phyloP scores from a whole-genome alignment of 2,888 invertebrate species.

The Allophyes oxyacanthae region DNA sequence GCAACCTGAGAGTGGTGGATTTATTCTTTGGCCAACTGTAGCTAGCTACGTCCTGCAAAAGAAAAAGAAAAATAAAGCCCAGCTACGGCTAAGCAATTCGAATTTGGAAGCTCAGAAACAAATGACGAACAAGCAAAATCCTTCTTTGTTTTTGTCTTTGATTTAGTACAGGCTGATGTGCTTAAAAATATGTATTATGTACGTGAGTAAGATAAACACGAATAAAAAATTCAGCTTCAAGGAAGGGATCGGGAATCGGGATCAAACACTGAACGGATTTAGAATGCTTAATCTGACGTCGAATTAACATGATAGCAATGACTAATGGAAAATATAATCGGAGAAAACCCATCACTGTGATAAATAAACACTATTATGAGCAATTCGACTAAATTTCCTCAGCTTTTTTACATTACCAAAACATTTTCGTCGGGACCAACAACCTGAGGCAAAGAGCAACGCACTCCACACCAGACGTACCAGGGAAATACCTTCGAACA shows the following conservation, averaged over 20 bases:
- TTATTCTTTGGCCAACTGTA: no score
- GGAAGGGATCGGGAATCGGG: no score
- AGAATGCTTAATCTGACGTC: constrained; percentile 7
- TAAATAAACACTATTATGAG: constrained; percentile 44
- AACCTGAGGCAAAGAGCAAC: constrained; percentile 75
- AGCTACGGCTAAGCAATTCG: no score
- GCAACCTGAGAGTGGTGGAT: no score
- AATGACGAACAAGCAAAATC: no score
- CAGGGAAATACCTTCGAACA: constrained; percentile 61
- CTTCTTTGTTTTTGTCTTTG: no score
- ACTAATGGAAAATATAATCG: constrained; percentile 33
- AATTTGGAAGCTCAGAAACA: no score
- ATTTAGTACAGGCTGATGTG: no score
- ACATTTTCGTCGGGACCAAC: constrained; percentile 64
- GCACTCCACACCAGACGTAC: constrained; percentile 67
- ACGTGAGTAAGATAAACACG: neutral
- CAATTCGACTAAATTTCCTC: constrained; percentile 36
- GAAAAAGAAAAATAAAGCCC: no score
- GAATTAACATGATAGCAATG: constrained; percentile 17
- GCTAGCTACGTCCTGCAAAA: no score
- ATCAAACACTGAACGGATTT: constrained; percentile 15
- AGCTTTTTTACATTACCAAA: constrained; percentile 46
- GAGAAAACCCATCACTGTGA: constrained; percentile 30
- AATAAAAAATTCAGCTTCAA: constrained; percentile 22
- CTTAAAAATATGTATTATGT: neutral